Base-by-base conservation (phyloP, 53 echinoderm and acorn worm species). In the Stichopus horrens region DNA sequence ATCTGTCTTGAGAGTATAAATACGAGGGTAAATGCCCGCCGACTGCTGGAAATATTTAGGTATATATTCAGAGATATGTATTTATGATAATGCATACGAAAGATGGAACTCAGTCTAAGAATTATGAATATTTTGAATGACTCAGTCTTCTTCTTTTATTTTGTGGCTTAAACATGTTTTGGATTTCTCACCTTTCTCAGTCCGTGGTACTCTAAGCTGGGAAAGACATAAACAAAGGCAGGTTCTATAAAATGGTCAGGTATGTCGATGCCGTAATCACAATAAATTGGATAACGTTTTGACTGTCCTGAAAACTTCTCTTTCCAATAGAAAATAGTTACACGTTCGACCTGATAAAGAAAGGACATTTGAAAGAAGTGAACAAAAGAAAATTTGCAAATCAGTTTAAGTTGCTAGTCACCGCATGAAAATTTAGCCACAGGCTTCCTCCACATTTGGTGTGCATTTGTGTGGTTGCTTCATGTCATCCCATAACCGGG, bases 291-390 rank as follows among this genome's bases (percentile, higher is more conserved):
- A 65, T 59, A 85, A 11, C 52, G 20, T 6, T 63, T 52, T 51
- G 60, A 22, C 7, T 65, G 66, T 0, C 85, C 67, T 37, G 60
- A 13, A 5, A 51, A 66, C 16, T 22, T 20, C 52, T 85, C 85
- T 59, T 85, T 85, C 85, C 85, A 85, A 52, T 7, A 85, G 68
- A 20, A 85, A 66, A 85, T 21, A 9, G 66, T 85, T 6, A 23
- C 52, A 19, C 85, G 21, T 52, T 11, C 53, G 7, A 85, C 85
- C 85, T 85, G 68, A 16, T 51, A 66, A 67, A 67, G 37, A 2
- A 37, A 37, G 37, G 37, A 37, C 2, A 37, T 37, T 37, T 37
- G 2, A 37, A 37, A 37, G 37, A 2, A 37, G 1, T 2, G 2
- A 37, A 37, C 37, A 37, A 37, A 37, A 37, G 37, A 37, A 37